Conservation (phyloP, 2,113 vertebrate species). For the Grammomys dolichurus region DNA sequence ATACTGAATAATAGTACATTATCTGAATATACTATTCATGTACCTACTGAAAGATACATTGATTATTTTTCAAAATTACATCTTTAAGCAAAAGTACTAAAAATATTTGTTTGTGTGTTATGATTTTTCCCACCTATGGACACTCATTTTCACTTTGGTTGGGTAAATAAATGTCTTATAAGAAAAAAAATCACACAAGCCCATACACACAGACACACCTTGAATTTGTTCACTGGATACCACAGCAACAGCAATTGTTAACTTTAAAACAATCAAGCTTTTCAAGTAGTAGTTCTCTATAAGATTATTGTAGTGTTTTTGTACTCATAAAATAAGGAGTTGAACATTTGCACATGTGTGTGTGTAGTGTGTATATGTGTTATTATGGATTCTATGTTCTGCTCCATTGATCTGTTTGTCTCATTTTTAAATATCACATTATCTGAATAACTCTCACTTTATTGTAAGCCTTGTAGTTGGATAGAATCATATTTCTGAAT, state of each 20-base stretch:
- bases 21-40: background rate
- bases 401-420: background rate
- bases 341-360: background rate
- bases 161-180: background rate
- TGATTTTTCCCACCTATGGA: background rate
- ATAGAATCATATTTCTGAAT: background rate
- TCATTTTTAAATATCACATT: background rate
- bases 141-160: background rate
- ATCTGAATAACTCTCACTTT: background rate
- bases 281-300: background rate
- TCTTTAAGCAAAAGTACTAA: background rate
- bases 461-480: background rate
- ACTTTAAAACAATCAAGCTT: background rate
- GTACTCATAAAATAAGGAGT: background rate
- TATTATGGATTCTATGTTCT: background rate
- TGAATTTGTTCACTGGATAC: background rate
- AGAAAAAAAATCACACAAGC: too few species aligned
- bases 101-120: background rate
- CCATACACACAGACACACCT: background rate
- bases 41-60: background rate
- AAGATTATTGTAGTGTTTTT: background rate
- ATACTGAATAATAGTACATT: background rate
- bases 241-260: background rate
- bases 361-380: background rate
- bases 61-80: background rate